phyloP scores from a whole-genome alignment of 2,113 vertebrate genomes.

The Ictalurus furcatus region DNA sequence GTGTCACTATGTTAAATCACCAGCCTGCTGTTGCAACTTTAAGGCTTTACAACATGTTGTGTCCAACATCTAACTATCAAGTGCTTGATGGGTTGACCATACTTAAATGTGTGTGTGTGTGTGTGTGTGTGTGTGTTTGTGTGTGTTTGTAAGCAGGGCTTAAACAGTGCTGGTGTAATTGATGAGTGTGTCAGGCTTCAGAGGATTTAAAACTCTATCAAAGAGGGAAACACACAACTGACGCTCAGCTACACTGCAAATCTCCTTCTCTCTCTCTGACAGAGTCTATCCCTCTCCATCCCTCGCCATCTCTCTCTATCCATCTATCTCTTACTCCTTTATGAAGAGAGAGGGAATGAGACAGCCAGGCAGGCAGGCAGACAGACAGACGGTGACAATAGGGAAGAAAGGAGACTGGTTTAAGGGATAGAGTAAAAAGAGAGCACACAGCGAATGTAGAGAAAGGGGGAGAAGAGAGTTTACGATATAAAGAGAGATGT shows the following conservation, averaged over 20 bases:
- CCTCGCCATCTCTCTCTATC: background rate
- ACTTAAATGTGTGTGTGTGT: background rate
- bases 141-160: slow-evolving; percentile 20
- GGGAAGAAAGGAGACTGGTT: background rate
- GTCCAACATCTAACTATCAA: slow-evolving; percentile 24
- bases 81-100: background rate
- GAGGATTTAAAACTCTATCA: slow-evolving; percentile 58
- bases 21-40: slow-evolving; percentile 9
- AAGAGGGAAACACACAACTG: slow-evolving; percentile 55
- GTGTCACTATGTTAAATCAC: slow-evolving; percentile 16
- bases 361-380: background rate
- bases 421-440: background rate
- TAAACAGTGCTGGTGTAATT: slow-evolving; percentile 51
- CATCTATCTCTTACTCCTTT: slow-evolving; percentile 1
- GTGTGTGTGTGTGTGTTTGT: slow-evolving; percentile 44
- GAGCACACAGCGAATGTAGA: background rate
- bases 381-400: background rate
- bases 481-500: background rate
- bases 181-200: slow-evolving; percentile 44
- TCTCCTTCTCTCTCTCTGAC: slow-evolving; percentile 49
- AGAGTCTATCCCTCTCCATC: slow-evolving; percentile 43
- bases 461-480: background rate
- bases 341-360: background rate
- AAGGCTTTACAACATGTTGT: slow-evolving; percentile 15
- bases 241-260: slow-evolving; percentile 50